Conservation (phyloP, 2,113 vertebrate species). For the Aegithalos caudatus region DNA sequence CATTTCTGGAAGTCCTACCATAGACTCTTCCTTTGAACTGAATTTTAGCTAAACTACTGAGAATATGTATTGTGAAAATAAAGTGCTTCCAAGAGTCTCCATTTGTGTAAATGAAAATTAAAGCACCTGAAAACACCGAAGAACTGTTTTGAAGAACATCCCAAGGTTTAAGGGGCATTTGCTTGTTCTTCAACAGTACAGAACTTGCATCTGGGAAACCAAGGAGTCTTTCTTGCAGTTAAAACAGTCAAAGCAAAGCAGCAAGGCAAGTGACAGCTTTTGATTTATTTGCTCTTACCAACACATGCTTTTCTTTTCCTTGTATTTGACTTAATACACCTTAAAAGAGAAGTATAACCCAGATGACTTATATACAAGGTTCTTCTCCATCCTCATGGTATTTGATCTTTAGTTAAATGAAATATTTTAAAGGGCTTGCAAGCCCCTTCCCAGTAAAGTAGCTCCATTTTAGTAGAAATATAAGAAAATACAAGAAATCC, state of each 20-base stretch:
- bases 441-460: background rate
- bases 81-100: background rate
- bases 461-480: background rate
- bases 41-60: background rate
- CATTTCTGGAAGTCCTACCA: background rate
- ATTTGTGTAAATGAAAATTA: background rate
- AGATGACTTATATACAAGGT: background rate
- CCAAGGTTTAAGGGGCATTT: background rate
- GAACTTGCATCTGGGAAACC: background rate
- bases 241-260: background rate
- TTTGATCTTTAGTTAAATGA: background rate
- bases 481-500: background rate
- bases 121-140: background rate
- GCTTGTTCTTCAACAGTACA: background rate
- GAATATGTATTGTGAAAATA: background rate
- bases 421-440: background rate
- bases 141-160: background rate
- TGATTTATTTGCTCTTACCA: background rate
- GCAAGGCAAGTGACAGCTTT: background rate
- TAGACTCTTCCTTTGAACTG: background rate
- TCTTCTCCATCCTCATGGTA: background rate
- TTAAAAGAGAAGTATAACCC: background rate
- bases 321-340: background rate
- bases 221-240: background rate
- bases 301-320: accelerated